These are phyloP conservation scores for Aphaenogaster floridana DNA, from an alignment of 1,140 invertebrate species.

Conservation along the genomic window DNA sequence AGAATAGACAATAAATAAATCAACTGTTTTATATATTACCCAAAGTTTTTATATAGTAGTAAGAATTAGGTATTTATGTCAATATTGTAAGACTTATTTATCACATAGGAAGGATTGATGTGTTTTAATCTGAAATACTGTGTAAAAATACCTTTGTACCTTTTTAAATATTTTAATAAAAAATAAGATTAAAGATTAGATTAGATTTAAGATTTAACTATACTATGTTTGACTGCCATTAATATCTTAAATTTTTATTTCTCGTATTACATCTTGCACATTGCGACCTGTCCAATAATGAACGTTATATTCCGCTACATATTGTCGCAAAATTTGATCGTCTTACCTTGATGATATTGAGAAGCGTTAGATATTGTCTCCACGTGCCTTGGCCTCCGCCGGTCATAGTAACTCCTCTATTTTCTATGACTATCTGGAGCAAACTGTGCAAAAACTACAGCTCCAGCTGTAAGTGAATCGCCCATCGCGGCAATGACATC, in stretches of 20 bases:
- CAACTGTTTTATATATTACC: too few species aligned
- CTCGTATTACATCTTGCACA: background rate
- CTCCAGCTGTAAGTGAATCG: conserved; percentile 90
- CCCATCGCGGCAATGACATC: conserved; percentile 91
- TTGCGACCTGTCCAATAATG: background rate
- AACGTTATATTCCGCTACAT: background rate
- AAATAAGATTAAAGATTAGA: too few species aligned
- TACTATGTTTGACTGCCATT: too few species aligned
- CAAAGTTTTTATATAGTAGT: background rate
- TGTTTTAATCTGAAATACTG: background rate
- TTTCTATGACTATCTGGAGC: conserved; percentile 85
- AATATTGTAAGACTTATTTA: background rate
- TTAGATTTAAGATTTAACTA: background rate
- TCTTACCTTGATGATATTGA: conserved; percentile 82
- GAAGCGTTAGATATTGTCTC: conserved; percentile 87
- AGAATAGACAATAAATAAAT: too few species aligned
- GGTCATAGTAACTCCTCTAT: conserved; percentile 86
- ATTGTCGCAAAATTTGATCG: background rate
- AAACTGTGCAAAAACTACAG: conserved; percentile 87
- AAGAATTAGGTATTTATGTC: background rate
- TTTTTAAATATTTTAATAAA: background rate
- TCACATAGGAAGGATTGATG: background rate
- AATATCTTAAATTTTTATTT: background rate
- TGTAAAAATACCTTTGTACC: too few species aligned
- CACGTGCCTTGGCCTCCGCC: conserved; percentile 89